phyloP scores from a whole-genome alignment of 1,140 invertebrate species.

The Mycetomoellerius zeteki region DNA sequence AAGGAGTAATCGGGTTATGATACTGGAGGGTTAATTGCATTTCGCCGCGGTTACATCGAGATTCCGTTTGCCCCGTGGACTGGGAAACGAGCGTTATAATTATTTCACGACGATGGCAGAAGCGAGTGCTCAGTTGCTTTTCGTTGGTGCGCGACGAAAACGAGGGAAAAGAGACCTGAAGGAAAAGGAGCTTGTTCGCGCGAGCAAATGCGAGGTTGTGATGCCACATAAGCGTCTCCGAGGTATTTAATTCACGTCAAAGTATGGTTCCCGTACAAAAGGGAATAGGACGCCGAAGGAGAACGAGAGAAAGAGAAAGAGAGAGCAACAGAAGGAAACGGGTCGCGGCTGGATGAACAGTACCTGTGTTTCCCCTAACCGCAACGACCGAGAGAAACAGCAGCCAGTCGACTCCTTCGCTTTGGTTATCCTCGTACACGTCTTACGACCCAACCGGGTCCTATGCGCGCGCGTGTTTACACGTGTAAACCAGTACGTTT shows the following conservation, averaged over 20 bases:
- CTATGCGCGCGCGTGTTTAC: slow-evolving; percentile 12
- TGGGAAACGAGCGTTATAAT: slow-evolving; percentile 57
- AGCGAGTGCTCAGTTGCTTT: not conserved
- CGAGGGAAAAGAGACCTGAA: slow-evolving; percentile 1
- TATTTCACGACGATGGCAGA: slow-evolving; percentile 50
- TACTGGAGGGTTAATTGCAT: slow-evolving; percentile 50
- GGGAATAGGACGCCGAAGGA: not conserved
- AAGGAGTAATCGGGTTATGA: slow-evolving; percentile 53
- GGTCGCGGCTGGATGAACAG: slow-evolving; percentile 56
- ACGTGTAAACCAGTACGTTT: slow-evolving; percentile 41
- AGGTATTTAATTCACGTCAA: slow-evolving; percentile 68
- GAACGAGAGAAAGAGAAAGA: not conserved
- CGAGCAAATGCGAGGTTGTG: not conserved
- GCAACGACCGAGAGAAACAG: slow-evolving; percentile 27
- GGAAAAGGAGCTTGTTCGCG: slow-evolving; percentile 21
- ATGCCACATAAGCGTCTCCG: slow-evolving; percentile 43
- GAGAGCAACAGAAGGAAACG: slow-evolving; percentile 37
- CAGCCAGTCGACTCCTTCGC: slow-evolving; percentile 11
- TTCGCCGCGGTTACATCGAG: slow-evolving; percentile 57
- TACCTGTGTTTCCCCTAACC: slow-evolving; percentile 59
- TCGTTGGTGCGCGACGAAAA: not conserved
- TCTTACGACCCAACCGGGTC: slow-evolving; percentile 35
- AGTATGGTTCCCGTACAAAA: slow-evolving; percentile 40
- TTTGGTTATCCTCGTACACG: not conserved
- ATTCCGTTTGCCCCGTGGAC: slow-evolving; percentile 52